phyloP scores from a whole-genome alignment of 2,888 invertebrate genomes.

The Pherbina coryleti region DNA sequence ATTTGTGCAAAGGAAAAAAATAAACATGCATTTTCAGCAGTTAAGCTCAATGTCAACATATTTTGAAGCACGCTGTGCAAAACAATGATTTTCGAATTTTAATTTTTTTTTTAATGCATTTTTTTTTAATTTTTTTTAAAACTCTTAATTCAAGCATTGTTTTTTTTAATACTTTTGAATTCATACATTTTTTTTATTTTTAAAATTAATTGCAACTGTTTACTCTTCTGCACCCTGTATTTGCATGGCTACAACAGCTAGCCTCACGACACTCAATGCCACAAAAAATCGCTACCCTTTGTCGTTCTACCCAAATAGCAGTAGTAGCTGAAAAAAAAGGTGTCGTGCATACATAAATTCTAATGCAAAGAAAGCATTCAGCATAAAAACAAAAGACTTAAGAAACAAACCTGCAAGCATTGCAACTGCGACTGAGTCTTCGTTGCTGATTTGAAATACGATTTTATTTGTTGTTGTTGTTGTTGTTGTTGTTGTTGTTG shows the following conservation, averaged over 20 bases:
- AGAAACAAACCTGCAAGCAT: conserved; percentile 36
- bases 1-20: neutral
- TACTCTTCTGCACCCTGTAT: neutral
- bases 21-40: neutral
- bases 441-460: conserved; percentile 25
- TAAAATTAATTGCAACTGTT: neutral
- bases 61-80: too few species aligned
- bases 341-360: conserved; percentile 46
- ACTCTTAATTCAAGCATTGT: too few species aligned
- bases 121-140: too few species aligned
- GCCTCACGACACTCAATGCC: neutral
- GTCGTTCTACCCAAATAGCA: conserved; percentile 8
- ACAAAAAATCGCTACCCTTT: conserved; percentile 13
- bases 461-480: conserved; percentile 9
- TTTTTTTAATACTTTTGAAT: neutral
- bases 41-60: neutral
- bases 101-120: too few species aligned
- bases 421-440: conserved; percentile 10
- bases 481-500: conserved; percentile 21
- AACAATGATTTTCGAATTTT: too few species aligned
- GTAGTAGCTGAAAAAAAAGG: conserved; percentile 34
- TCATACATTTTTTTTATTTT: neutral
- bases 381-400: conserved; percentile 35
- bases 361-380: conserved; percentile 43
- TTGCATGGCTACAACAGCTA: neutral